Base-by-base conservation (phyloP, 2,113 vertebrate species). In the Ammodytes marinus region DNA sequence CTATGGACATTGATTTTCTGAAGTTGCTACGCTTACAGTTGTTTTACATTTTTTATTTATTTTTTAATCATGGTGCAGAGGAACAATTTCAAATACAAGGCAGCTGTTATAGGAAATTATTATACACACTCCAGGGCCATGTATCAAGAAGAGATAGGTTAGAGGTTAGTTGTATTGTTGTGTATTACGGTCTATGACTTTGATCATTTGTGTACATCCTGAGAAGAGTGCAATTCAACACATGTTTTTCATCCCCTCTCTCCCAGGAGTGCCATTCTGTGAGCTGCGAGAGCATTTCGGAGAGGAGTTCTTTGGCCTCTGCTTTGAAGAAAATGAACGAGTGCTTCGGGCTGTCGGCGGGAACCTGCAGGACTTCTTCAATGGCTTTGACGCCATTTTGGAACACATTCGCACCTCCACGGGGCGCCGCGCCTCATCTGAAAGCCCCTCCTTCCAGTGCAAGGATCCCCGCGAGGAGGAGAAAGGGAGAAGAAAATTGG, bases 381-480 rank as follows among this genome's bases (percentile, higher is more conserved):
- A 99, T 74, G 98, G 98, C 87, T 99, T 99, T 46, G 97, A 99
- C 60, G 97, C 98, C 87, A 95, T 99, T 87, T 94, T 99, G 92
- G 98, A 99, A 91, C 98, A 99, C 87, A 97, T 98, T 92, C 96
- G 97, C 91, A 97, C 98, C 91, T 99, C 98, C 67, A 98, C 97
- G 39, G 98, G 98, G 84, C 97, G 96, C 81, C 96, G 97, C 57
- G 97, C 96, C 78, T 96, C 96, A 13, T 92, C 96, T 37, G 98
- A 99, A 94, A 97, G 97, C 55, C 96, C 98, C 68, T 99, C 98
- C 80, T 99, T 99, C 93, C 97, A 99, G 92, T 99, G 98, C 96
- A 97, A 97, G 94, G 98, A 99, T 86, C 96, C 96, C 57, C 89
- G 92, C 0, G 93, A 92, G 65, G 97, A 96, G 60, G 89, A 90